Conservation (phyloP, 2,888 invertebrate genomes). For the Machimus rusticus region DNA sequence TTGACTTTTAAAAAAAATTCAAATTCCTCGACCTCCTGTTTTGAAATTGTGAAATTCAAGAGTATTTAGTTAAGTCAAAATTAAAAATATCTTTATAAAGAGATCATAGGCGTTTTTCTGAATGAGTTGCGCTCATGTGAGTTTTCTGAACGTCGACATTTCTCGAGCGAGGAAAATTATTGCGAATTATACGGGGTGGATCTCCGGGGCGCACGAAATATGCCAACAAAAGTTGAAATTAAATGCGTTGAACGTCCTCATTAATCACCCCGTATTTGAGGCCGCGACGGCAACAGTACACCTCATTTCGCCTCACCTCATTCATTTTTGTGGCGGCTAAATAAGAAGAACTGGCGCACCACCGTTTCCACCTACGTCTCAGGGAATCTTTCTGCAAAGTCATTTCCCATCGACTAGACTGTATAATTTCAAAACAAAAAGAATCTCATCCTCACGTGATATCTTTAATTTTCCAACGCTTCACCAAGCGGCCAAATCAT, state of each 20-base stretch:
- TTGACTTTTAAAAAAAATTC: neutral
- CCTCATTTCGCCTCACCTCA: neutral
- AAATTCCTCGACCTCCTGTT: neutral
- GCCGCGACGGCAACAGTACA: neutral
- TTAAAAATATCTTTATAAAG: neutral
- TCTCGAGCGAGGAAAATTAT: neutral
- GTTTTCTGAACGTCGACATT: neutral
- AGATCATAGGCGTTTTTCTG: neutral
- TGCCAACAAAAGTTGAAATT: neutral
- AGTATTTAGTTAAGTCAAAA: neutral
- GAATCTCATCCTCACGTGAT: neutral
- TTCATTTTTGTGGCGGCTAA: neutral
- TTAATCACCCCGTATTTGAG: neutral
- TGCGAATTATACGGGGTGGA: neutral
- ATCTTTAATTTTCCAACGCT: neutral
- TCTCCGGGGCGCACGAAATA: neutral
- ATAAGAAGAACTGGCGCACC: neutral
- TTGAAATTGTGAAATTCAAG: neutral
- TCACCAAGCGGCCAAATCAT: neutral
- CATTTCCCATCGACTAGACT: slow-evolving; percentile 18
- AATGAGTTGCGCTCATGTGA: neutral
- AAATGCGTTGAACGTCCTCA: neutral
- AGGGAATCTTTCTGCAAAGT: neutral
- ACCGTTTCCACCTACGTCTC: neutral
- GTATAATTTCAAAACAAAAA: slow-evolving; percentile 7